Conservation (phyloP, 2,113 vertebrate species). For the Melanostigma gelatinosum region DNA sequence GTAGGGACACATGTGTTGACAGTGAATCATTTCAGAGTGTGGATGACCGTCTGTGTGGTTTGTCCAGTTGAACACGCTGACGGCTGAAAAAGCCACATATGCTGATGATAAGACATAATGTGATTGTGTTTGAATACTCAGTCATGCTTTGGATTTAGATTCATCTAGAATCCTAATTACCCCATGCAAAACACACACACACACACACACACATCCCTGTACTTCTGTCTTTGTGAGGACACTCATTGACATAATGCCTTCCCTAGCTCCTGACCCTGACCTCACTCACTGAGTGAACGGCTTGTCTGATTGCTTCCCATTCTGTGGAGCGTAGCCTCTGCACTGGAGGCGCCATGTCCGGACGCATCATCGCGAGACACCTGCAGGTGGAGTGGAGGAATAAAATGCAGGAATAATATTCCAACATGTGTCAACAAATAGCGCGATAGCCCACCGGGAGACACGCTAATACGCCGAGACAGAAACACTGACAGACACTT, state of each 20-base stretch:
- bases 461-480: not conserved
- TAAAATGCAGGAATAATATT: not conserved
- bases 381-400: not conserved
- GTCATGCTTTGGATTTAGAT: slow-evolving; percentile 1
- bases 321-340: slow-evolving; percentile 17
- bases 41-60: not conserved
- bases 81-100: not conserved
- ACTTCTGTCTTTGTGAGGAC: not conserved
- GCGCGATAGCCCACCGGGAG: not conserved
- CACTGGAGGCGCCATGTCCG: slow-evolving; percentile 19
- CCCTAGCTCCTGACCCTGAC: not conserved
- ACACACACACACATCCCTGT: not conserved
- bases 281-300: slow-evolving; percentile 57
- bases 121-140: not conserved
- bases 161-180: slow-evolving; percentile 9
- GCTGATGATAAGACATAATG: not conserved
- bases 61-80: not conserved
- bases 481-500: not conserved
- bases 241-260: not conserved
- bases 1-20: not conserved
- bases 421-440: not conserved
- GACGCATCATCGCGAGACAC: slow-evolving; percentile 11
- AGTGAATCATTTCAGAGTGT: not conserved
- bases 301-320: slow-evolving; percentile 51
- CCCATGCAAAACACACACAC: not conserved